Percentiles rank a stretch among this genome's conserved stretches.
Evolutionary conservation across 2,113 vertebrate species (phyloP).

Genomic region (Melanotaenia duboulayi): DNA sequence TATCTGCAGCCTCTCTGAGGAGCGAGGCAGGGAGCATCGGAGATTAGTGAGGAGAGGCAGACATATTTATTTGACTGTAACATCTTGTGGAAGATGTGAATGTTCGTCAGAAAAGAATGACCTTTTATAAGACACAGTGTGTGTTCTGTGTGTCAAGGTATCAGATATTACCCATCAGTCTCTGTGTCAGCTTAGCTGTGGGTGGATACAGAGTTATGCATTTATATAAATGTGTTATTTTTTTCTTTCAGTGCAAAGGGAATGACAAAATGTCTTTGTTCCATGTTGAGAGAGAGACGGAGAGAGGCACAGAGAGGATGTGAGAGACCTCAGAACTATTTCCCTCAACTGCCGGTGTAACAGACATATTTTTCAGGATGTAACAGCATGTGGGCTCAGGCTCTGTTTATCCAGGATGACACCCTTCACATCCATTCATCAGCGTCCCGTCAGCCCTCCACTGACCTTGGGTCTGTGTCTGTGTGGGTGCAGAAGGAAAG

Average conservation of each 20-base stretch:
- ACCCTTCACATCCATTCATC: slow-evolving; percentile 74
- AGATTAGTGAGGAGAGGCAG: slow-evolving; percentile 58
- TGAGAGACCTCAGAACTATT: slow-evolving; percentile 59
- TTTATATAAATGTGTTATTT: slow-evolving; percentile 16
- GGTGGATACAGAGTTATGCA: not conserved
- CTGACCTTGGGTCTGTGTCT: slow-evolving; percentile 58
- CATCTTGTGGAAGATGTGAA: slow-evolving; percentile 25
- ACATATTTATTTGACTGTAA: slow-evolving; percentile 65
- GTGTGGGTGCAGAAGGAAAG: slow-evolving; percentile 17
- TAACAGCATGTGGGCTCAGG: slow-evolving; percentile 68
- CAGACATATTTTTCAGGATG: slow-evolving; percentile 73
- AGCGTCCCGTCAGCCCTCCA: slow-evolving; percentile 60
- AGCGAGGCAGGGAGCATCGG: slow-evolving; percentile 40
- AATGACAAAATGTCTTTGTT: slow-evolving; percentile 29
- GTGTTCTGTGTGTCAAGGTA: slow-evolving; percentile 19
- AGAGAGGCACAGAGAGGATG: slow-evolving; percentile 45
- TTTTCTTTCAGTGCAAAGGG: slow-evolving; percentile 10
- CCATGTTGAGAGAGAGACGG: slow-evolving; percentile 7
- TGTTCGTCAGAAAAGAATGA: slow-evolving; percentile 41
- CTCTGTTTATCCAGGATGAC: slow-evolving; percentile 76
- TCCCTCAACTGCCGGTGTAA: slow-evolving; percentile 59
- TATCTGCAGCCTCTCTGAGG: slow-evolving; percentile 56
- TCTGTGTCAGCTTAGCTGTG: not conserved
- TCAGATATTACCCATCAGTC: slow-evolving; percentile 11
- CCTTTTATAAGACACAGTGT: slow-evolving; percentile 40